These are phyloP conservation scores for Hirtodrosophila alboralis DNA, from an alignment of 2,888 invertebrate species.

Conservation along the genomic window DNA sequence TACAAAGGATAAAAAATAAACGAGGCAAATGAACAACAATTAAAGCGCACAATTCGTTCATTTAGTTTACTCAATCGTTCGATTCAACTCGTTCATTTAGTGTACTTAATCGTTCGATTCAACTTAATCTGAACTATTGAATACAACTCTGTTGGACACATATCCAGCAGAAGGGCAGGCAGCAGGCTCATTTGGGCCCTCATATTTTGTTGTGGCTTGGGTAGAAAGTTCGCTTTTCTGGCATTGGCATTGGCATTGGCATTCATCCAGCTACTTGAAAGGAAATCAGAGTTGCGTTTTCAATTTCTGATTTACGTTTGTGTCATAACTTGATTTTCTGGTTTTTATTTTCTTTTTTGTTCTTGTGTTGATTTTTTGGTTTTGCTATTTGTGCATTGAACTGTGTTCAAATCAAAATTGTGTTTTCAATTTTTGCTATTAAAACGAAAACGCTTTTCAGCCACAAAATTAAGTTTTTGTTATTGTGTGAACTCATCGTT, in stretches of 20 bases:
- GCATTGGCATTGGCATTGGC: constrained; percentile 40
- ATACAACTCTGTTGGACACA: not conserved
- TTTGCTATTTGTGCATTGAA: constrained; percentile 13
- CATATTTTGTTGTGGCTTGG: constrained; percentile 6
- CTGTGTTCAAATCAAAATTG: constrained; percentile 40
- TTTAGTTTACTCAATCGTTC: no score
- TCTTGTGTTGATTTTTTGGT: no score
- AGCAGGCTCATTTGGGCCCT: constrained; percentile 1
- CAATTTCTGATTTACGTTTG: constrained; percentile 36
- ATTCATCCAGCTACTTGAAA: constrained; percentile 31
- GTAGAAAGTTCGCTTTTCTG: not conserved
- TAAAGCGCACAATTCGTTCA: no score
- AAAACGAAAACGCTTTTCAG: constrained; percentile 48
- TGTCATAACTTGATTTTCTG: constrained; percentile 23
- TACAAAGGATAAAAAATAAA: no score
- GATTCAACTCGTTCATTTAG: no score
- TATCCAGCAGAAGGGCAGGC: not conserved
- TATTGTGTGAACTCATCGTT: constrained; percentile 23
- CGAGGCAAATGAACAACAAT: no score
- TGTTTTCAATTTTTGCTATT: constrained; percentile 51
- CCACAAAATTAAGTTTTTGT: constrained; percentile 57
- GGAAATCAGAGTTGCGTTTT: constrained; percentile 54
- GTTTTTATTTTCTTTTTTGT: no score
- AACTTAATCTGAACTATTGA: no score
- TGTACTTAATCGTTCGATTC: no score